Base-by-base conservation (phyloP, 92 coral and sea anemone species). In the Umimayanthus kanabou region DNA sequence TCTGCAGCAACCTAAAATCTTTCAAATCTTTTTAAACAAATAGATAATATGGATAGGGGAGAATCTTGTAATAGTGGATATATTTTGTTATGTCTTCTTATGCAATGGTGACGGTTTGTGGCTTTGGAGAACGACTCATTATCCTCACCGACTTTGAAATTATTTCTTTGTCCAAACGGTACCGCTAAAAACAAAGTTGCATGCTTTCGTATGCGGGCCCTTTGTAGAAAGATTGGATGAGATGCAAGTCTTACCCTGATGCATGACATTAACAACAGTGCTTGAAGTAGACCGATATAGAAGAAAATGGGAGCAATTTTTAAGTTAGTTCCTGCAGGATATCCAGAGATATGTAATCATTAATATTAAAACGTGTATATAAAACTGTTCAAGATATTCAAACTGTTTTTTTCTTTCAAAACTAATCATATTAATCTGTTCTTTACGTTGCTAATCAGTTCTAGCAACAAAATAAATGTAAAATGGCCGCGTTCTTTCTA, bases 131-230 rank as follows among this genome's bases (percentile, higher is more conserved):
- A 25, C 4, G 64, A 26, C 29, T 77, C 39, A 45, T 78, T 78
- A 78, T 15, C 30, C 26, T 45, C 22, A 33, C 81, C 37, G 64
- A 49, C 9, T 78, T 78, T 76, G 29, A 26, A n/a, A 45, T 78
- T 26, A 45, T 28, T 25, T 39, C 6, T 47, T 78, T 2, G 23
- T 26, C 20, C 15, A 78, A 78, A 73, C 22, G 14, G 33, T 58
- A 45, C 18, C 65, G 65, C 81, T 45, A 3, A 78, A 45, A 78
- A n/a, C 22, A 78, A 77, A 78, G 16, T 78, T 45, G 80, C 66
- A 6, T 78, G 26, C 39, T 43, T 78, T 49, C 26, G 2, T 7
- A 5, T 47, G 81, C 81, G 81, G 81, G 16, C 33, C 81, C 65
- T 45, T 78, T 47, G 64, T 47, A 33, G 23, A 78, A 45, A 78